These are phyloP conservation scores for Castor canadensis DNA, from an alignment of 2,113 vertebrate genomes.

Conservation along the genomic window DNA sequence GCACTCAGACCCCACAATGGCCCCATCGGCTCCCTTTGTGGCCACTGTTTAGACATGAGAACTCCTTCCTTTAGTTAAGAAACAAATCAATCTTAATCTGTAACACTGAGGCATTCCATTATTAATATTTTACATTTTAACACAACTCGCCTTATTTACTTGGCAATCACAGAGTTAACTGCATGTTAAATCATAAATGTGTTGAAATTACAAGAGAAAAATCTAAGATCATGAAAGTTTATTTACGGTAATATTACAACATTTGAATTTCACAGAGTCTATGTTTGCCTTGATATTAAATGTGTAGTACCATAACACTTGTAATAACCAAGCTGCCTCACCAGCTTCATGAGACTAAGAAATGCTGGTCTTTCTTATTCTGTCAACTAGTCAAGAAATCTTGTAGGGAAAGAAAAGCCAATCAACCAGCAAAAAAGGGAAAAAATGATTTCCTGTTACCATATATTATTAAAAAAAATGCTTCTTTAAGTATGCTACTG, in stretches of 20 bases:
- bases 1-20: not conserved
- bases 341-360: constrained; percentile 49
- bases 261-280: not conserved
- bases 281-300: not conserved
- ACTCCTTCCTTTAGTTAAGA: constrained; percentile 28
- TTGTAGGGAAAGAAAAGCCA: constrained; percentile 22
- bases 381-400: constrained; percentile 54
- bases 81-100: constrained; percentile 6
- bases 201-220: not conserved
- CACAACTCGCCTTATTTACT: not conserved
- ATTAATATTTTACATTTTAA: not conserved
- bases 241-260: not conserved
- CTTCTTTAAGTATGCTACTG: not conserved
- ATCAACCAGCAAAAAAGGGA: not conserved
- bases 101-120: not conserved
- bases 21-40: not conserved
- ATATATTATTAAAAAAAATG: not conserved
- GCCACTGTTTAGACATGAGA: not conserved
- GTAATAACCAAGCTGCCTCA: constrained; percentile 47
- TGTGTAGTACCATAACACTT: not conserved
- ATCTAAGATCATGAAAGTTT: not conserved
- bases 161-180: not conserved
- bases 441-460: not conserved
- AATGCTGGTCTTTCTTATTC: not conserved
- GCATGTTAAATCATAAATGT: not conserved